These are phyloP conservation scores for Silurus lanzhouensis DNA, from an alignment of 2,797 vertebrate genomes.

Conservation along the genomic window DNA sequence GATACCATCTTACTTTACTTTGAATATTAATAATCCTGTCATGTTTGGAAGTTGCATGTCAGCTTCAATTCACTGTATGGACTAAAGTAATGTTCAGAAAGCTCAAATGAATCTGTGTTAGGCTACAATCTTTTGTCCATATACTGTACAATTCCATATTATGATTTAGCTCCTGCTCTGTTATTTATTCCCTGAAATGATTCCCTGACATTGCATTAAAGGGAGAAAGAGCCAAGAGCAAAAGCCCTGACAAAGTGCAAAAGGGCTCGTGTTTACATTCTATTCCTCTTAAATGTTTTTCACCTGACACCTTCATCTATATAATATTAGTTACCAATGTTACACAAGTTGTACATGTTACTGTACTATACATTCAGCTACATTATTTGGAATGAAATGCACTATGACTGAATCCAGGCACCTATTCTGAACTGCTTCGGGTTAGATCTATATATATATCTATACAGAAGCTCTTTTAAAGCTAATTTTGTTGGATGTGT, in stretches of 20 bases:
- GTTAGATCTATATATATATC: background rate
- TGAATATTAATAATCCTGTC: no score
- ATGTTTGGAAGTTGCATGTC: no score
- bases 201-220: conserved; percentile 15
- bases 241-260: background rate
- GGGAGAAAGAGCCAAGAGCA: background rate
- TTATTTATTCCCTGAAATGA: background rate
- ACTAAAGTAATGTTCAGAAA: no score
- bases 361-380: background rate
- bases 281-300: conserved; percentile 23
- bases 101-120: no score
- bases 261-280: conserved; percentile 35
- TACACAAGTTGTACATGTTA: background rate
- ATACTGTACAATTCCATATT: no score
- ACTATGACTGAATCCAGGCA: conserved; percentile 6
- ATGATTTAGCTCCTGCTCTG: background rate
- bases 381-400: background rate
- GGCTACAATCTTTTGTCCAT: no score
- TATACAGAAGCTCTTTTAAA: background rate
- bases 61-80: no score
- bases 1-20: no score
- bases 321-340: background rate
- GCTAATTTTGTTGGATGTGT: background rate
- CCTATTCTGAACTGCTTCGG: background rate
- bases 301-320: background rate